phyloP scores from a whole-genome alignment of 2,113 vertebrate genomes.

The Hipposideros armiger region DNA sequence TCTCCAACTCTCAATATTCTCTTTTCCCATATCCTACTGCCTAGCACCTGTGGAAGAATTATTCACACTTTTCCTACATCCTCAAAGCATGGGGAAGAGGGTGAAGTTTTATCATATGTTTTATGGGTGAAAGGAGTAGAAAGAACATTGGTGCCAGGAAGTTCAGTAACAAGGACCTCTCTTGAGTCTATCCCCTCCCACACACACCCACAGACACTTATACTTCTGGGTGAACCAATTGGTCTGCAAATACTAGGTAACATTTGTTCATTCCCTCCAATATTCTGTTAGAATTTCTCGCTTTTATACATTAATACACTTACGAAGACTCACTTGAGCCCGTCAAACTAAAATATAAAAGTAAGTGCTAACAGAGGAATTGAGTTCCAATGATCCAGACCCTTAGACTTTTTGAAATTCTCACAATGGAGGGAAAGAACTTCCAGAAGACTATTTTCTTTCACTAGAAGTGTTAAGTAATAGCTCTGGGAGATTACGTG shows the following conservation, averaged over 20 bases:
- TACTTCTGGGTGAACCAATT: not conserved
- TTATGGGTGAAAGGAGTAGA: not conserved
- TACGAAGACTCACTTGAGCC: not conserved
- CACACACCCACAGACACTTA: not conserved
- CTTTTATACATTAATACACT: not conserved
- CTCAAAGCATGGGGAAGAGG: not conserved
- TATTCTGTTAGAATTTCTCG: not conserved
- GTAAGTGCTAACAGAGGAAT: not conserved
- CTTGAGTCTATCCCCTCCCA: not conserved
- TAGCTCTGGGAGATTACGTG: not conserved
- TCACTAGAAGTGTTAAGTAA: not conserved
- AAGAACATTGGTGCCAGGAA: not conserved
- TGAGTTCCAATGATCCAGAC: not conserved
- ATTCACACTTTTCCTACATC: not conserved
- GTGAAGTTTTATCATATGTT: not conserved
- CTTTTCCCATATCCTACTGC: not conserved
- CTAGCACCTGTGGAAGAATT: not conserved
- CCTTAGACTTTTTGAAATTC: not conserved
- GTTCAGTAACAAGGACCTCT: not conserved
- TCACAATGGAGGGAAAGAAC: not conserved
- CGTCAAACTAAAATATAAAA: not conserved
- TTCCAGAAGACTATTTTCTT: not conserved
- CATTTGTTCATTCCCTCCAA: not conserved
- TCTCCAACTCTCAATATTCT: not conserved
- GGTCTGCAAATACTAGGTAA: not conserved